A percentile compares a stretch with the other conserved stretches of the same genome.
Evolutionary conservation across 2,113 vertebrate species (phyloP).

Genomic region (Dicaeum eximium): DNA sequence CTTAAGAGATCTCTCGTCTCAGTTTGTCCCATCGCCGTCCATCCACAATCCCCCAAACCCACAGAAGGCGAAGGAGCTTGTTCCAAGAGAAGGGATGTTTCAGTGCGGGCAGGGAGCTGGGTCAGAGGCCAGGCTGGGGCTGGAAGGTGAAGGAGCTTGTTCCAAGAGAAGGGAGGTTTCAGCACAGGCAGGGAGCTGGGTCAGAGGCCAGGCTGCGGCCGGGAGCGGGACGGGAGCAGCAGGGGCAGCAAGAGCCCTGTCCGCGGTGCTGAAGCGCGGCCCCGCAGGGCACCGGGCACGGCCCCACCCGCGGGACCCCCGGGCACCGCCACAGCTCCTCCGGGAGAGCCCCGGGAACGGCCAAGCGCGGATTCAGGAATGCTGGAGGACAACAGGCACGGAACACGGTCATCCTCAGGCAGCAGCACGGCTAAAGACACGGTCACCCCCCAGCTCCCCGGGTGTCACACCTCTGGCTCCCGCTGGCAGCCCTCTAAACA

Average conservation of each 20-base stretch:
- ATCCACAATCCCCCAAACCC: no score
- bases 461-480: not conserved
- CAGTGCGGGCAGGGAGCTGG: no score
- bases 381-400: not conserved
- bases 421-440: not conserved
- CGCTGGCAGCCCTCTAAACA: not conserved
- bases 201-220: not conserved
- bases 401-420: not conserved
- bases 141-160: not conserved
- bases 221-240: accelerated
- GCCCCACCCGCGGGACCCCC: not conserved
- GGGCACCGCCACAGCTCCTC: accelerated
- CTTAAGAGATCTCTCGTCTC: no score
- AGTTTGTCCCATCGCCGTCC: no score
- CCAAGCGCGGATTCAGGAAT: accelerated
- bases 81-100: no score
- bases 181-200: not conserved
- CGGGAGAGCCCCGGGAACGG: accelerated
- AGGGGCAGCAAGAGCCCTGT: not conserved
- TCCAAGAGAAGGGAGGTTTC: not conserved
- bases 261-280: slow-evolving; percentile 50
- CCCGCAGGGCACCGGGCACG: not conserved
- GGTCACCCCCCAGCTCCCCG: not conserved
- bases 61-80: no score
- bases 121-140: not conserved